A percentile compares a stretch with the other conserved stretches of the same genome.
These are phyloP conservation scores for Drosophila subquinaria DNA, from an alignment of 2,888 invertebrate genomes.

Conservation along the genomic window DNA sequence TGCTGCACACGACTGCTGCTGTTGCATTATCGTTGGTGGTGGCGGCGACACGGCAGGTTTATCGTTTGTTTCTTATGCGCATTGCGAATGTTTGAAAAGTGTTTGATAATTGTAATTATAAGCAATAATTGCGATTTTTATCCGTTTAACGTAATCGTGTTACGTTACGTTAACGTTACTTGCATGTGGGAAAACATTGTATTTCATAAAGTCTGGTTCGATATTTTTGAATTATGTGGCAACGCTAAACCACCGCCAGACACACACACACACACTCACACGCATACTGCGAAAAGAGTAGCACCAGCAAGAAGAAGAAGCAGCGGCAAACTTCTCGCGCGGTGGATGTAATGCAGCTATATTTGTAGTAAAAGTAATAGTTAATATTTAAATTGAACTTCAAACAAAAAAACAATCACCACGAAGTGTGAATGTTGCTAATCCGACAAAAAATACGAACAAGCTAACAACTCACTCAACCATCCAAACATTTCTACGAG, in stretches of 20 bases:
- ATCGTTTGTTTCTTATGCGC: conserved; percentile 39
- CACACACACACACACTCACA: conserved; percentile 42
- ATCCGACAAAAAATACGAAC: conserved; percentile 10
- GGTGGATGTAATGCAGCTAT: conserved; percentile 58
- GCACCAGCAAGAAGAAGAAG: conserved; percentile 59
- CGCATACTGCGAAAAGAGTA: conserved; percentile 69
- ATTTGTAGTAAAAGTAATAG: conserved; percentile 29
- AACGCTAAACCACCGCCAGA: conserved; percentile 55
- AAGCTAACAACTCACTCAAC: conserved; percentile 41
- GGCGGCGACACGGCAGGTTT: conserved; percentile 44
- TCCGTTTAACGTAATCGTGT: not conserved
- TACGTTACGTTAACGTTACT: conserved; percentile 20
- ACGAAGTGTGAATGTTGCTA: conserved; percentile 8
- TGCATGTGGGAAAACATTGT: conserved; percentile 35
- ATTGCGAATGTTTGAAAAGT: conserved; percentile 25
- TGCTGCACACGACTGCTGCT: conserved; percentile 35
- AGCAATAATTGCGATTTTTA: conserved; percentile 3
- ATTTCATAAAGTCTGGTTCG: conserved; percentile 40
- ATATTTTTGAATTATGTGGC: conserved; percentile 57
- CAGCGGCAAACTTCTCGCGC: conserved; percentile 75
- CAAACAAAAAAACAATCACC: not conserved
- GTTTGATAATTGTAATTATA: conserved; percentile 8
- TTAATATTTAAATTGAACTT: conserved; percentile 13
- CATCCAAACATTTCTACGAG: conserved; percentile 48
- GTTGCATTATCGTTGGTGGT: conserved; percentile 50